These are phyloP conservation scores for Thecophora atra DNA, from an alignment of 2,888 invertebrate species.

Conservation along the genomic window DNA sequence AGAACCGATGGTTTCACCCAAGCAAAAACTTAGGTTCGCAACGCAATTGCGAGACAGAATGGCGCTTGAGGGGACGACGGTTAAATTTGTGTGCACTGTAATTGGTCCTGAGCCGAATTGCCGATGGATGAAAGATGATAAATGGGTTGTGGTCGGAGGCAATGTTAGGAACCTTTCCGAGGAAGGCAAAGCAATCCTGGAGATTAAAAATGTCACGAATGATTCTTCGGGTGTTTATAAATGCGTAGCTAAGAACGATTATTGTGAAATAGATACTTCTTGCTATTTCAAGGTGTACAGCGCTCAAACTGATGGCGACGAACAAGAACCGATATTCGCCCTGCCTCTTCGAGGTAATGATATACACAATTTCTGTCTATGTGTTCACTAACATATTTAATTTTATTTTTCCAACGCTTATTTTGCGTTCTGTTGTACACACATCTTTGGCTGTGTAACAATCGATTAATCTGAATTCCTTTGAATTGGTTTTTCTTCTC, in stretches of 20 bases:
- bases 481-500: constrained; percentile 15
- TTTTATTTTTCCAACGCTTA: background rate
- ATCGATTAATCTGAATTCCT: constrained; percentile 19
- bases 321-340: constrained; percentile 65
- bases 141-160: constrained; percentile 69
- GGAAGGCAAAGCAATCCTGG: constrained; percentile 78
- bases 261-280: constrained; percentile 77
- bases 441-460: constrained; percentile 21
- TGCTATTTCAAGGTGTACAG: constrained; percentile 71
- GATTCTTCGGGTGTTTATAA: constrained; percentile 83
- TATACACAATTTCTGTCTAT: background rate
- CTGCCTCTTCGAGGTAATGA: constrained; percentile 73
- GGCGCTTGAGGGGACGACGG: constrained; percentile 77
- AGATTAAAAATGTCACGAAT: constrained; percentile 74
- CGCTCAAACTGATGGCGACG: constrained; percentile 61
- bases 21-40: constrained; percentile 71
- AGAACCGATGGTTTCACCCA: constrained; percentile 59
- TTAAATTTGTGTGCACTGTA: constrained; percentile 81
- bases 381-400: background rate
- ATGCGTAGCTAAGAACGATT: constrained; percentile 80
- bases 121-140: constrained; percentile 81
- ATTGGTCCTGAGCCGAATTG: constrained; percentile 76
- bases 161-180: constrained; percentile 71
- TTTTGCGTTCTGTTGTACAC: constrained; percentile 2
- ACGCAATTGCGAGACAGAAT: constrained; percentile 81